Evolutionary conservation across 2,888 invertebrate species (phyloP), one percentile per base, ranked within the genome.

Genomic region (Octodonta nipae): DNA sequence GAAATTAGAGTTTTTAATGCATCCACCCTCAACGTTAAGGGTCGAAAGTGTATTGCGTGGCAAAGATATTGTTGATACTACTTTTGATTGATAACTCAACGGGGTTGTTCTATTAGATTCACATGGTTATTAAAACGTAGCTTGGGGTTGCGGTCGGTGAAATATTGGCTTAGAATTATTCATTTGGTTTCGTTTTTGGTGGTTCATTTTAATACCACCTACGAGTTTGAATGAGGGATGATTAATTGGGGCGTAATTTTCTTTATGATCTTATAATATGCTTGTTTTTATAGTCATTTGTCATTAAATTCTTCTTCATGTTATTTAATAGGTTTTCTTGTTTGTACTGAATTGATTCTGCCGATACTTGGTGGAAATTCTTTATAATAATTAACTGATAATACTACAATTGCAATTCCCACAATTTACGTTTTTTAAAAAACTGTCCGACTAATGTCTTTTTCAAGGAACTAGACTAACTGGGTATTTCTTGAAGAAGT

Each of bases 41-140:
- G 7, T n/a, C 29, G n/a, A 2, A 22, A 22, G 13, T 29, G 17
- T 12, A 12, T 29, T 30, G 20, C 26, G 14, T 15, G 20, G 29
- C 32, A 34, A 28, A 37, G 34, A 37, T 34, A 35, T 32, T 30
- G 30, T 22, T 37, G 34, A 34, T 37, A 37, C 34, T 26, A 16
- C 15, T 22, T n/a, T 37, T 37, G 37, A 37, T 37, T 32, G 34
- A 37, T 37, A 30, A 34, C 28, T 29, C 13, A 15, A 32, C 30
- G 31, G 37, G 37, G 34, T 32, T 34, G 32, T 30, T 20, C 34
- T 28, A 32, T 22, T 17, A 32, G 32, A 35, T 34, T 35, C 30
- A 37, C 37, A 34, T 37, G 35, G 33, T 38, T 33, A 38, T 38
- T 38, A 38, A 33, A 38, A 38, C 26, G 34, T 38, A 16, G 35